Evolutionary conservation across 2,888 invertebrate species (phyloP).

Genomic region (Heliconius sara): DNA sequence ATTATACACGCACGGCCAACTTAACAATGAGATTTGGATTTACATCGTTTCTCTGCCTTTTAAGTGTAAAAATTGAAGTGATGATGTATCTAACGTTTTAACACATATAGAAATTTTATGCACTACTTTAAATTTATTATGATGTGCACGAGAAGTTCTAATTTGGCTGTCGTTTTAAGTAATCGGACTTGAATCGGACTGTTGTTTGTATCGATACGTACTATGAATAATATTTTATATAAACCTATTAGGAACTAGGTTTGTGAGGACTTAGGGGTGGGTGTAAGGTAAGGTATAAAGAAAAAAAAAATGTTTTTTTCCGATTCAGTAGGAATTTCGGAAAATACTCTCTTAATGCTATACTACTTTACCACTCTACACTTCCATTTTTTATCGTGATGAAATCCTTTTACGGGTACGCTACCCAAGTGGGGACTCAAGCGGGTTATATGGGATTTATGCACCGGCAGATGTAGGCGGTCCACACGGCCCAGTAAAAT

Average conservation of each 20-base stretch:
- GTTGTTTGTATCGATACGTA: not conserved
- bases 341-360: too few relatives aligned
- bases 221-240: not conserved
- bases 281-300: not conserved
- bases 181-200: not conserved
- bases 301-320: not conserved
- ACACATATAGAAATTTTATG: slow-evolving; percentile 49
- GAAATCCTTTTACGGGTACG: too few relatives aligned
- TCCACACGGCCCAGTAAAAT: too few relatives aligned
- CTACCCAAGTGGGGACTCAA: too few relatives aligned
- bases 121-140: slow-evolving; percentile 42
- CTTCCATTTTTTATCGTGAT: too few relatives aligned
- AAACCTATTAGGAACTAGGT: not conserved
- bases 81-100: slow-evolving; percentile 40
- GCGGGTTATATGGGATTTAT: too few relatives aligned
- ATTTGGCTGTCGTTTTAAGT: slow-evolving; percentile 13
- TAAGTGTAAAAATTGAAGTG: slow-evolving; percentile 44
- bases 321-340: not conserved
- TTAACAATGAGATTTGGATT: slow-evolving; percentile 62
- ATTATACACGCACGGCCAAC: slow-evolving; percentile 78
- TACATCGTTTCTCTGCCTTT: slow-evolving; percentile 55
- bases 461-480: too few relatives aligned
- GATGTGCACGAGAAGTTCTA: slow-evolving; percentile 4
- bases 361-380: too few relatives aligned
- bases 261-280: not conserved